Conservation (phyloP, 2,113 vertebrate genomes). For the Notothenia coriiceps region DNA sequence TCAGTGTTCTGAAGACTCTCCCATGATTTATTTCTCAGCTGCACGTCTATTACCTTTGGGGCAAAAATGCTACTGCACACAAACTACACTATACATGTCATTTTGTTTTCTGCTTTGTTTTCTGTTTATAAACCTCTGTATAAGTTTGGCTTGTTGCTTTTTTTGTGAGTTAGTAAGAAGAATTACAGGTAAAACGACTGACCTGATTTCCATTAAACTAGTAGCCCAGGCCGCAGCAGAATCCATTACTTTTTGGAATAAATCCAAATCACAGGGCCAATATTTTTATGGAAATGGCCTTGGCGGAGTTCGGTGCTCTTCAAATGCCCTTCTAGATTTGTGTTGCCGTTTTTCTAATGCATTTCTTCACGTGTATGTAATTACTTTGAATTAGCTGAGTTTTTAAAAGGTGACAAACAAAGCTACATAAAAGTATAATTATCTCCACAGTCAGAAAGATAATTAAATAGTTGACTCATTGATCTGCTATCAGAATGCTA, state of each 20-base stretch:
- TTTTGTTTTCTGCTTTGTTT: too few relatives aligned
- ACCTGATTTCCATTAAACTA: too few relatives aligned
- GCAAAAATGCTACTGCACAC: not conserved
- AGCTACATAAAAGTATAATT: slow-evolving; percentile 8
- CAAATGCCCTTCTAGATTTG: too few relatives aligned
- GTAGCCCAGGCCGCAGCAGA: too few relatives aligned
- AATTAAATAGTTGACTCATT: not conserved
- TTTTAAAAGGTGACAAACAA: slow-evolving; percentile 28
- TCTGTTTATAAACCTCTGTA: not conserved
- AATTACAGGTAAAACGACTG: too few relatives aligned
- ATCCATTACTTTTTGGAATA: too few relatives aligned
- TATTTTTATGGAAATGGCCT: too few relatives aligned
- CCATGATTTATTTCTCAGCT: not conserved
- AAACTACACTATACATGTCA: not conserved
- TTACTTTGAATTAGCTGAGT: not conserved
- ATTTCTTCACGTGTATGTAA: not conserved
- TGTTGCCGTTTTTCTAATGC: not conserved
- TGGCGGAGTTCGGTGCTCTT: too few relatives aligned
- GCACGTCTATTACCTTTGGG: not conserved
- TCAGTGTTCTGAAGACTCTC: not conserved
- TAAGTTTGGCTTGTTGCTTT: too few relatives aligned
- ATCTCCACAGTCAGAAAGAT: not conserved
- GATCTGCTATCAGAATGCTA: slow-evolving; percentile 11
- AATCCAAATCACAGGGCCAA: too few relatives aligned
- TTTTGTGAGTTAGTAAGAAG: too few relatives aligned